Conservation (phyloP, 2,888 invertebrate species). For the Palloptera scutellata region DNA sequence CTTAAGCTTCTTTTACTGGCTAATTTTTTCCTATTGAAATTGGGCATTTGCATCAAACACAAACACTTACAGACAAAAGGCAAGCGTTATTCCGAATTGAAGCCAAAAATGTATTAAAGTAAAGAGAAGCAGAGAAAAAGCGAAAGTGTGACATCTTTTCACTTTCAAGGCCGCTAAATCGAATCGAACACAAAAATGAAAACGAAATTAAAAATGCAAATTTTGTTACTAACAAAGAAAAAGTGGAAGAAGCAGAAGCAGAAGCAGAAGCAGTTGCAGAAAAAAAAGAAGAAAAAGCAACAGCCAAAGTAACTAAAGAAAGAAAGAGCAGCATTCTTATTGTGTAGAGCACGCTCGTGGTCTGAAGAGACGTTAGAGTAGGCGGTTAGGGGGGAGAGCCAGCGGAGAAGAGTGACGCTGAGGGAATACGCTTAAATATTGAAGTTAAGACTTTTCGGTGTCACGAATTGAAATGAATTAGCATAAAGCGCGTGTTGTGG, state of each 20-base stretch:
- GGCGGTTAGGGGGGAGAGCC: no score
- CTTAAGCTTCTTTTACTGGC: no score
- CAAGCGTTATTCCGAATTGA: background rate
- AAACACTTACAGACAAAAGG: background rate
- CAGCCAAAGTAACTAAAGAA: background rate
- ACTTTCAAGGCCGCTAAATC: constrained; percentile 56
- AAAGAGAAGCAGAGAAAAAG: constrained; percentile 39
- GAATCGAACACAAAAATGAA: constrained; percentile 26
- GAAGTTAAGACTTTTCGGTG: constrained; percentile 4
- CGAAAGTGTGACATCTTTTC: constrained; percentile 60
- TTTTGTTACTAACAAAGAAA: background rate
- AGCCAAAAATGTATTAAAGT: background rate
- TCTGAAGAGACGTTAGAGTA: no score
- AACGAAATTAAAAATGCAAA: constrained; percentile 28
- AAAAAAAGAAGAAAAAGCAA: no score
- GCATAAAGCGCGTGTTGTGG: constrained; percentile 8
- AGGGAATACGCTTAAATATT: no score
- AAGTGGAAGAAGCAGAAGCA: background rate
- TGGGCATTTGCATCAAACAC: background rate
- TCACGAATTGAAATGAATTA: constrained; percentile 6
- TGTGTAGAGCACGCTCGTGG: no score
- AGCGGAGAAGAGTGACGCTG: no score
- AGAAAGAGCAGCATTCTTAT: constrained; percentile 1
- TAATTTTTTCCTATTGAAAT: background rate
- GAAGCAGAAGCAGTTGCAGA: background rate